These are phyloP conservation scores for Dromococcyx pavoninus DNA, from an alignment of 2,797 vertebrate genomes.

Conservation along the genomic window DNA sequence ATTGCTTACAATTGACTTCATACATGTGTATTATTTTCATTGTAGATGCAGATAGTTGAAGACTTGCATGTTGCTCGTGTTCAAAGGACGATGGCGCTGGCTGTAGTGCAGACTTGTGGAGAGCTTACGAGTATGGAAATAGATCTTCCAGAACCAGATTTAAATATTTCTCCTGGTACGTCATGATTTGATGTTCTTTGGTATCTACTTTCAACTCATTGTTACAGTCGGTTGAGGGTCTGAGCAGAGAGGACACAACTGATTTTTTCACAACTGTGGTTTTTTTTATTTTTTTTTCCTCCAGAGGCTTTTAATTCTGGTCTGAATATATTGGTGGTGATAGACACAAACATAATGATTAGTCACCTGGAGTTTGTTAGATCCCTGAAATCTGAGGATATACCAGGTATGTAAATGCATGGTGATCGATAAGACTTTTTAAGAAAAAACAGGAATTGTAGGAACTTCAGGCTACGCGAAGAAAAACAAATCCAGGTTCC, in stretches of 20 bases:
- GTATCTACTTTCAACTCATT: neutral
- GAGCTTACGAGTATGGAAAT: conserved; percentile 92
- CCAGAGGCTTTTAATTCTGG: conserved; percentile 75
- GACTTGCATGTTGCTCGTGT: conserved; percentile 86
- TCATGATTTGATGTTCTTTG: neutral
- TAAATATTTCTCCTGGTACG: conserved; percentile 64
- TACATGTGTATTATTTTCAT: neutral
- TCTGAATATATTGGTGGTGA: conserved; percentile 82
- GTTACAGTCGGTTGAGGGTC: neutral
- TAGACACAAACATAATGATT: conserved; percentile 95
- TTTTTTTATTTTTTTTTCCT: neutral
- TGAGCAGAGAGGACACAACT: neutral
- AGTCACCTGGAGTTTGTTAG: conserved; percentile 90
- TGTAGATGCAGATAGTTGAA: conserved; percentile 86
- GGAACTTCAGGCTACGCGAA: neutral
- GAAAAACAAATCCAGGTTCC: neutral
- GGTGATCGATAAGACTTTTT: neutral
- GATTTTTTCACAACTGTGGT: neutral
- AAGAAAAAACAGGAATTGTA: neutral
- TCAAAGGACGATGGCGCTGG: conserved; percentile 80
- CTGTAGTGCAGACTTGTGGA: conserved; percentile 82
- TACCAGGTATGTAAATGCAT: conserved; percentile 79
- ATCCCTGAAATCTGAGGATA: conserved; percentile 80
- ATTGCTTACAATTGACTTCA: neutral
- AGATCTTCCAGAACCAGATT: conserved; percentile 80